A percentile compares a stretch with the other conserved stretches of the same genome.
These are phyloP conservation scores for Elaphurus davidianus DNA, from an alignment of 2,113 vertebrate species.

Conservation along the genomic window DNA sequence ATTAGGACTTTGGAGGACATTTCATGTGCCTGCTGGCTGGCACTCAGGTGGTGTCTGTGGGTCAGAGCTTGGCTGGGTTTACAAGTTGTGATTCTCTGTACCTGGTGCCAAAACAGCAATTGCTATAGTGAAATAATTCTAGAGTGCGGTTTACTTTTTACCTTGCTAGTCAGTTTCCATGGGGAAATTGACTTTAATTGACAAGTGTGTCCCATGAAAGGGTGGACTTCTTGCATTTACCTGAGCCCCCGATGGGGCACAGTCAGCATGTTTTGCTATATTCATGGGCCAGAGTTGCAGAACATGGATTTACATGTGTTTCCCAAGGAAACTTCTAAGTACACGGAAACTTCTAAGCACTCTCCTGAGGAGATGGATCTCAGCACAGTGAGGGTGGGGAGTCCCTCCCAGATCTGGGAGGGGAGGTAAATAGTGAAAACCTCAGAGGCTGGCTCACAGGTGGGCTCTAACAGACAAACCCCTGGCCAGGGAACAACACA, in stretches of 20 bases:
- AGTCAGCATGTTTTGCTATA: rapidly evolving
- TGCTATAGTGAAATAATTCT: background rate
- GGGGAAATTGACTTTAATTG: background rate
- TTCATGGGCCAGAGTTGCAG: rapidly evolving
- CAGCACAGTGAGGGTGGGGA: rapidly evolving
- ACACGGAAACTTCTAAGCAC: rapidly evolving
- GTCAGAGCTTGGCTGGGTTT: background rate
- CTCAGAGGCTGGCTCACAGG: too few species aligned
- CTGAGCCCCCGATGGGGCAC: rapidly evolving
- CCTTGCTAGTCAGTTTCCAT: background rate
- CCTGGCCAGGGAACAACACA: rapidly evolving
- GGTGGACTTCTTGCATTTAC: rapidly evolving
- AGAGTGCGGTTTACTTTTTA: background rate
- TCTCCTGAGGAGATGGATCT: background rate
- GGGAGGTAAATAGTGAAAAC: rapidly evolving
- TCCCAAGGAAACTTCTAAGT: background rate
- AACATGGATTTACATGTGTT: rapidly evolving
- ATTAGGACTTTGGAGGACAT: background rate
- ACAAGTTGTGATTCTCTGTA: background rate
- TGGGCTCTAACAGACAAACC: rapidly evolving
- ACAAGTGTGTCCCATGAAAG: rapidly evolving
- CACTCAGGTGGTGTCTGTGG: background rate
- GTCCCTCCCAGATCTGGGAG: background rate
- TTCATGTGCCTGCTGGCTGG: background rate
- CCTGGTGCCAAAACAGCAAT: rapidly evolving